phyloP scores from a whole-genome alignment of 2,888 invertebrate species.

The Drosophila melanosoma region DNA sequence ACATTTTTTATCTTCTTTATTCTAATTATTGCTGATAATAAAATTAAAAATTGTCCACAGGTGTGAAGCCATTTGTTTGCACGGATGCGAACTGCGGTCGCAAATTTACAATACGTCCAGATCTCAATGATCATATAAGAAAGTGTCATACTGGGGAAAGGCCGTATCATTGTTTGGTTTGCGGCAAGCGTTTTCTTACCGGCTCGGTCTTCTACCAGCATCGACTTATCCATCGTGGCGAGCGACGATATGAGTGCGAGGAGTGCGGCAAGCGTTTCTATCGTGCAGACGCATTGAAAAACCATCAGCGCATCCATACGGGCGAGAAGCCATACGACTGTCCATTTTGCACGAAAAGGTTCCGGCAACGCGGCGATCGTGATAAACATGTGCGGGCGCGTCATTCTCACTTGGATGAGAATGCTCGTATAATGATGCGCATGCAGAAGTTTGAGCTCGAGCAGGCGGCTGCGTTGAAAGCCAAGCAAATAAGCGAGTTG shows the following conservation, averaged over 20 bases:
- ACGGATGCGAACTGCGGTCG: constrained; percentile 87
- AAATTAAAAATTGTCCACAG: constrained; percentile 79
- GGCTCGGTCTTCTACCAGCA: constrained; percentile 89
- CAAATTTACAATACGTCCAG: constrained; percentile 88
- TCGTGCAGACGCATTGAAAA: constrained; percentile 88
- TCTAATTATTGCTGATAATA: constrained; percentile 1
- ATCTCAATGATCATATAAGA: constrained; percentile 88
- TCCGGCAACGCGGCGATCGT: constrained; percentile 87
- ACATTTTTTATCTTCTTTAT: neutral
- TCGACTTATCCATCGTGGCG: constrained; percentile 88
- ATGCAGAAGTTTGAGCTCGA: constrained; percentile 83
- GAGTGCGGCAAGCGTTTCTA: constrained; percentile 88
- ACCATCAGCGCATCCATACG: constrained; percentile 87
- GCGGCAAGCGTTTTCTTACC: constrained; percentile 87
- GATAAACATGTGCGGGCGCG: constrained; percentile 87
- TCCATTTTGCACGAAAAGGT: constrained; percentile 86
- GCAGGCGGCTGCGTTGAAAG: constrained; percentile 76
- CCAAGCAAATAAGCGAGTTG: constrained; percentile 33
- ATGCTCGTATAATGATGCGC: constrained; percentile 84
- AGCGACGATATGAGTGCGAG: constrained; percentile 88
- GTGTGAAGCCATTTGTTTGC: constrained; percentile 88
- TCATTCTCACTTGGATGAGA: constrained; percentile 85
- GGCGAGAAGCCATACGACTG: constrained; percentile 87
- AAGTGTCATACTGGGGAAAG: constrained; percentile 88
- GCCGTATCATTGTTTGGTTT: constrained; percentile 87